A percentile compares a stretch with the other conserved stretches of the same genome.
Evolutionary conservation across 53 echinoderm and acorn worm genomes (phyloP).

Genomic region (Echinarachnius parma): DNA sequence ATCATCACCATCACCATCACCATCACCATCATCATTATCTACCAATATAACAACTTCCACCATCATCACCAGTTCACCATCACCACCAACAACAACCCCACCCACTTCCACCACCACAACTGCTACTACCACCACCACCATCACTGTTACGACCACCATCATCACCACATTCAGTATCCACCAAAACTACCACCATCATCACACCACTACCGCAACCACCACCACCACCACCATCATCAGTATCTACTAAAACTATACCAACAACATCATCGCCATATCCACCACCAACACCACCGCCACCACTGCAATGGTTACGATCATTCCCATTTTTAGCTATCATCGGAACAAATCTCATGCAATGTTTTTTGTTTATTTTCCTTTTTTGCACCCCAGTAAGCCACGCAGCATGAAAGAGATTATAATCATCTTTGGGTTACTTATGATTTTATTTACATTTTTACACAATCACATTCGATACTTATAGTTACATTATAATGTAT

Average conservation of each 20-base stretch:
- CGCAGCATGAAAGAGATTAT: too few species aligned
- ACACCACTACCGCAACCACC: background rate
- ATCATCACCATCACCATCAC: conserved; percentile 1
- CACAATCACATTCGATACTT: too few species aligned
- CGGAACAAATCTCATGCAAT: too few species aligned
- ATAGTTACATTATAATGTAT: too few species aligned
- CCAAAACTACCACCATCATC: background rate
- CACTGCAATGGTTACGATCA: too few species aligned
- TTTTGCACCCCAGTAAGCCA: too few species aligned
- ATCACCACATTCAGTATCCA: background rate
- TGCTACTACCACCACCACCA: background rate
- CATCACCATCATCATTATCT: background rate
- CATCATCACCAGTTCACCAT: conserved; percentile 16
- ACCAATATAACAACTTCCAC: background rate
- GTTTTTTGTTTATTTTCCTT: too few species aligned
- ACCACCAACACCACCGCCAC: background rate
- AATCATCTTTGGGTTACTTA: too few species aligned
- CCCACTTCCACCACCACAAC: background rate
- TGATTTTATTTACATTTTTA: too few species aligned
- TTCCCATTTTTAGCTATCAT: background rate
- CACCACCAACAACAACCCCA: background rate
- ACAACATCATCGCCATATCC: background rate
- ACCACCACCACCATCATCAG: background rate
- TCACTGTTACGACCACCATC: background rate
- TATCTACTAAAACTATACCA: too few species aligned